Evolutionary conservation across 1,140 invertebrate genomes (phyloP), one percentile per base, ranked within the genome.

Genomic region (Physella acuta): DNA sequence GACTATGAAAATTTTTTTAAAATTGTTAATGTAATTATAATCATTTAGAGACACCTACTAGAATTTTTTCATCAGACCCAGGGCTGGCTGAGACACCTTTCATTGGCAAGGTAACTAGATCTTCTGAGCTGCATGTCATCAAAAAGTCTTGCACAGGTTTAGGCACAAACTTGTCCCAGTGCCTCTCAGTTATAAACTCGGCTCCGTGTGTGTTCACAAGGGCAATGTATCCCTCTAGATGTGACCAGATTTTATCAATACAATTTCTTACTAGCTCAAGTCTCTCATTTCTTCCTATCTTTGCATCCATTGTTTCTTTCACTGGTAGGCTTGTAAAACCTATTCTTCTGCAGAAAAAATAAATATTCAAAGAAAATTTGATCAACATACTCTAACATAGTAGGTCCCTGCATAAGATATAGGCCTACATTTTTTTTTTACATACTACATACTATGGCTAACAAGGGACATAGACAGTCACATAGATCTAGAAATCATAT

Each of bases 191-290:
- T 31, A 65, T 52, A 36, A 65, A 65, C 28, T 65, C 63, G 30
- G 63, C 63, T 8, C 63, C 63, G 33, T 65, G 63, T 65, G 63
- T 65, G 63, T 65, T 65, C 5, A n/a, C 26, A 3, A 65, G 26
- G 3, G 26, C 11, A 16, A 65, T 3, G 26, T 52, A 34, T 2
- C 33, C 26, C 26, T 65, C 63, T 30, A 65, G 26, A 53, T 33
- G 53, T 14, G 49, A n/a, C 63, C 63, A 65, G 14, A 65, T 33
- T 14, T 65, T 2, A 33, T 39, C 24, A 3, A 65, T 60, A 55
- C n/a, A n/a, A n/a, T n/a, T n/a, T n/a, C n/a, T n/a, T n/a, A n/a
- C n/a, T n/a, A n/a, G n/a, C n/a, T n/a, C n/a, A n/a, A n/a, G n/a
- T n/a, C n/a, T n/a, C n/a, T n/a, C n/a, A n/a, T n/a, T n/a, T n/a